Evolutionary conservation across 2,797 vertebrate species (phyloP), one percentile per base, ranked within the genome.

Genomic region (Emys orbicularis): DNA sequence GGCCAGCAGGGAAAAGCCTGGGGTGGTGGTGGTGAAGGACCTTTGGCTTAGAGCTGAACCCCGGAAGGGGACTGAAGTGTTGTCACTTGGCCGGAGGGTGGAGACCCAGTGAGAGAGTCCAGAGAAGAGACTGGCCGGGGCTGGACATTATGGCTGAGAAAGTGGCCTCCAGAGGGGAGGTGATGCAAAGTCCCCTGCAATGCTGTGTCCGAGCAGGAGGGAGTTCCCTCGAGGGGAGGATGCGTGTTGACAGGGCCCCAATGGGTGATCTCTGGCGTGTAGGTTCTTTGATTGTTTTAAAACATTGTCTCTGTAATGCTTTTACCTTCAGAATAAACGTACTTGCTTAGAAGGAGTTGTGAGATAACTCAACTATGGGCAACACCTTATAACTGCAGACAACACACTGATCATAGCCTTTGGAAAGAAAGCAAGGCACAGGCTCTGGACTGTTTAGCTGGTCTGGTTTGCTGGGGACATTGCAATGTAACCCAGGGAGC

Each of bases 361-460:
- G 34, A 16, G 61, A n/a, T 59, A 59, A 59, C 29, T 59, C 57
- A 65, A 1, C 2, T 16, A 31, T 15, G 7, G 59, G 34, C 29
- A 18, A 65, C 8, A 34, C 34, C 16, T 65, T 65, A 19, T 9
- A n/a, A n/a, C 16, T 5, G 61, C 61, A 19, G 61, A 16, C 61
- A n/a, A n/a, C 12, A 18, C 34, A 34, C 15, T n/a, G 61, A 8
- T 65, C 34, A 19, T 18, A n/a, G 8, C 15, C 61, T 8, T n/a
- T 4, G 15, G 15, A 18, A 8, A 9, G 59, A n/a, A n/a, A 9
- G 31, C 31, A 65, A 31, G 1, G 18, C 5, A 18, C 18, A n/a
- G 61, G 34, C 34, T 37, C 34, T 18, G 61, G 65, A 8, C 65
- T 11, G n/a, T 68, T 37, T 21, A 37, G n/a, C 19, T 37, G 19